These are phyloP conservation scores for Sympetrum striolatum DNA, from an alignment of 2,888 invertebrate genomes.

Conservation along the genomic window DNA sequence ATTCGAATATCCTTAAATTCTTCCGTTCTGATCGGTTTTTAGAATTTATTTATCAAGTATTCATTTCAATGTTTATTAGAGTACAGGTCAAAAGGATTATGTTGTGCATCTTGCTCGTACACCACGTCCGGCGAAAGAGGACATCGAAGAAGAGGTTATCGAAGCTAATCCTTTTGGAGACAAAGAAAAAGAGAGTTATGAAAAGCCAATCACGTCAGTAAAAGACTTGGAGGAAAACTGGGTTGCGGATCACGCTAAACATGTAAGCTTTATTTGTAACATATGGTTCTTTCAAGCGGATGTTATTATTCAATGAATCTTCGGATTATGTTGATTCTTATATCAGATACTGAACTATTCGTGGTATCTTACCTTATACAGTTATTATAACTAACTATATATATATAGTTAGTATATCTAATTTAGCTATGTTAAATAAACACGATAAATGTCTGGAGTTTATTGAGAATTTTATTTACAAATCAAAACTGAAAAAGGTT, in stretches of 20 bases:
- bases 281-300: not conserved
- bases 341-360: no score
- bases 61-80: constrained; percentile 58
- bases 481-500: no score
- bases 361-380: no score
- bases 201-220: constrained; percentile 61
- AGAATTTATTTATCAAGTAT: constrained; percentile 45
- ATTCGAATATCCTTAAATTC: constrained; percentile 43
- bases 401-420: no score
- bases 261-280: constrained; percentile 60
- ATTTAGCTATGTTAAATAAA: no score
- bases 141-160: constrained; percentile 55
- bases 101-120: constrained; percentile 82
- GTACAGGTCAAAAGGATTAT: constrained; percentile 72
- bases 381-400: no score
- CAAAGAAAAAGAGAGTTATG: constrained; percentile 8
- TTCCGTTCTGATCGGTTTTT: not conserved
- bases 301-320: not conserved
- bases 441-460: no score
- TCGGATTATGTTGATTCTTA: no score
- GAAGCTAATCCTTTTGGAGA: constrained; percentile 55
- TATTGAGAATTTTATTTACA: no score
- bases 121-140: constrained; percentile 63
- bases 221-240: constrained; percentile 70
- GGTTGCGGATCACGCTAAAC: constrained; percentile 82